phyloP scores from a whole-genome alignment of 2,113 vertebrate species.

The Myiozetetes cayanensis region DNA sequence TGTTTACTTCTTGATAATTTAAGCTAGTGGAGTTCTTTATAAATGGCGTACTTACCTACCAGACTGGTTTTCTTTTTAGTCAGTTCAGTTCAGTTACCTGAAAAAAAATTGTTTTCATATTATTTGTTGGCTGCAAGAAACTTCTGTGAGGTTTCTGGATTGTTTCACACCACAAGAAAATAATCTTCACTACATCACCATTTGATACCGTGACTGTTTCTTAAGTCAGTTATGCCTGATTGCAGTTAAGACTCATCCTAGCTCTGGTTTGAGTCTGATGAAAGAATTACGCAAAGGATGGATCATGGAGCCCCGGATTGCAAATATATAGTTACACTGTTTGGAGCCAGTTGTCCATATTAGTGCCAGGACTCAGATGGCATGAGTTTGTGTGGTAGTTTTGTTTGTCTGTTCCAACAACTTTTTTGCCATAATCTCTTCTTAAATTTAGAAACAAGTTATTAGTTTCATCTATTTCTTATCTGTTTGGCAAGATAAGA shows the following conservation, averaged over 20 bases:
- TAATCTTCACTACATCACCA: background rate
- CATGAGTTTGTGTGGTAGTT: background rate
- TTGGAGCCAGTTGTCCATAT: background rate
- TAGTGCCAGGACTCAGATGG: background rate
- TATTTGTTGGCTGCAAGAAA: background rate
- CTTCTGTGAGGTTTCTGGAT: background rate
- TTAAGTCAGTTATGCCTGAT: background rate
- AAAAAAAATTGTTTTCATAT: background rate
- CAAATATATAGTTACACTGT: accelerated
- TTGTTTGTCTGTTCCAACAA: background rate
- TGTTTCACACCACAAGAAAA: background rate
- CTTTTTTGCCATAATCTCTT: background rate
- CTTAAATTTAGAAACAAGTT: background rate
- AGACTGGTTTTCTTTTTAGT: background rate
- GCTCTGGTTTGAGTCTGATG: background rate
- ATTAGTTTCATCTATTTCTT: background rate
- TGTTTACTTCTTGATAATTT: background rate
- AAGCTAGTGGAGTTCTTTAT: background rate
- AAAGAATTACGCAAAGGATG: background rate
- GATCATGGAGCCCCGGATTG: background rate
- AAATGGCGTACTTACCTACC: background rate
- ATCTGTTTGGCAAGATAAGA: background rate
- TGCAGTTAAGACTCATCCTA: background rate
- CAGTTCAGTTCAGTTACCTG: background rate
- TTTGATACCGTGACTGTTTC: background rate